phyloP scores from a whole-genome alignment of 2,797 vertebrate species.

The Notoglanidium macrostoma region DNA sequence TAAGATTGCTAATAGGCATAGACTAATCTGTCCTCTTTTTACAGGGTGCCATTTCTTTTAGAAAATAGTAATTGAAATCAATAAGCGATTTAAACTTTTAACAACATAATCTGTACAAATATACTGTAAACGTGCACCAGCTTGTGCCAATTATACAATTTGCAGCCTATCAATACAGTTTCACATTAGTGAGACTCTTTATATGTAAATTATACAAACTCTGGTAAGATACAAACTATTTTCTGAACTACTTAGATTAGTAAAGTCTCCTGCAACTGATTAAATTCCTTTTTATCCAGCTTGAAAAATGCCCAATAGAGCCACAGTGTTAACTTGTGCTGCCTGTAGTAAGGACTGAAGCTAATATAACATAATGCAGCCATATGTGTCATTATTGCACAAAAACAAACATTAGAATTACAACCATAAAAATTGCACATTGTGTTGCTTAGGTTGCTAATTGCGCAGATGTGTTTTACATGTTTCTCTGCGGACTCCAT shows the following conservation, averaged over 20 bases:
- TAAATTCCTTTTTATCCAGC: neutral
- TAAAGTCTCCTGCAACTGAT: neutral
- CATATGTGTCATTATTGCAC: neutral
- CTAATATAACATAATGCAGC: neutral
- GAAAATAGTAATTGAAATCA: neutral
- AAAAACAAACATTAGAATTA: conserved; percentile 2
- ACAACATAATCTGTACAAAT: neutral
- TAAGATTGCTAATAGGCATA: neutral
- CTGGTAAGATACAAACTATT: neutral
- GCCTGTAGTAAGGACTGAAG: neutral
- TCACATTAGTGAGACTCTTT: neutral
- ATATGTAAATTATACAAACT: neutral
- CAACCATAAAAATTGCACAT: neutral
- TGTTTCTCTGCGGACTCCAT: neutral
- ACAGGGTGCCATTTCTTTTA: neutral
- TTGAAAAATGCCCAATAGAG: neutral
- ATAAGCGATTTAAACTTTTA: neutral
- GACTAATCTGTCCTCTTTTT: neutral
- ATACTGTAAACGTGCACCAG: neutral
- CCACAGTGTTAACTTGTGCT: neutral
- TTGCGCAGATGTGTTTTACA: neutral
- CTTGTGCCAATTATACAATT: neutral
- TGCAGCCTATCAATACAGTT: neutral
- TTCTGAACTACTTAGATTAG: neutral
- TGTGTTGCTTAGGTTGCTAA: conserved; percentile 9